These are phyloP conservation scores for Mechanitis messenoides DNA, from an alignment of 2,888 invertebrate genomes.

Conservation along the genomic window DNA sequence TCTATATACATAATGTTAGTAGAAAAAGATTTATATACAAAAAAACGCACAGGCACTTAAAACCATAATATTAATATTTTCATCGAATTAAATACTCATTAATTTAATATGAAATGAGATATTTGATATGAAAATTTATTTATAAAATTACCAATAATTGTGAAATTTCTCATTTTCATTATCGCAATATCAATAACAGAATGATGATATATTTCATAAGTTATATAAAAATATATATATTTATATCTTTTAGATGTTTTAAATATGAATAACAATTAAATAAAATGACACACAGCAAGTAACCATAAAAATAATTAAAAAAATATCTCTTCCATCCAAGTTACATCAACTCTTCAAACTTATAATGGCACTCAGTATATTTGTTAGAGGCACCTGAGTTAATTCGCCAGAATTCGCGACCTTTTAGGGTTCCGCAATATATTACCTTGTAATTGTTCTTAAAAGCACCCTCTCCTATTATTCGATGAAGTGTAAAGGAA, in stretches of 20 bases:
- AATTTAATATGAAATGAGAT: too few species aligned
- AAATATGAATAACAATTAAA: constrained; percentile 15
- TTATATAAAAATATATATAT: constrained; percentile 12
- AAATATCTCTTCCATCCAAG: constrained; percentile 18
- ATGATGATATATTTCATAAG: too few species aligned
- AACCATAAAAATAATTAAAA: constrained; percentile 20
- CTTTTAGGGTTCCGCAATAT: constrained; percentile 38
- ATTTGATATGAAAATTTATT: too few species aligned
- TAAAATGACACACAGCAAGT: constrained; percentile 19
- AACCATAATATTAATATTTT: too few species aligned
- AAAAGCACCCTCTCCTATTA: constrained; percentile 56
- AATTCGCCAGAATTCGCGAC: constrained; percentile 36
- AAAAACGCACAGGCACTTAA: too few species aligned
- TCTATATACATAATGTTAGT: too few species aligned
- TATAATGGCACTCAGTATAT: constrained; percentile 21
- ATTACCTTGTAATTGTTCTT: constrained; percentile 60
- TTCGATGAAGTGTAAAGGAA: constrained; percentile 68
- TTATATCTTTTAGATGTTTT: constrained; percentile 21
- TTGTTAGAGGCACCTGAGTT: constrained; percentile 22
- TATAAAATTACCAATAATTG: too few species aligned
- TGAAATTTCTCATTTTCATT: too few species aligned
- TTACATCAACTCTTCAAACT: constrained; percentile 20
- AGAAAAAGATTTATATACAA: too few species aligned
- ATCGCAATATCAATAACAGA: too few species aligned
- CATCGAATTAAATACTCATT: too few species aligned